A percentile compares a stretch with the other conserved stretches of the same genome.
phyloP scores from a whole-genome alignment of 2,888 invertebrate genomes.

The Dorcus hopei region DNA sequence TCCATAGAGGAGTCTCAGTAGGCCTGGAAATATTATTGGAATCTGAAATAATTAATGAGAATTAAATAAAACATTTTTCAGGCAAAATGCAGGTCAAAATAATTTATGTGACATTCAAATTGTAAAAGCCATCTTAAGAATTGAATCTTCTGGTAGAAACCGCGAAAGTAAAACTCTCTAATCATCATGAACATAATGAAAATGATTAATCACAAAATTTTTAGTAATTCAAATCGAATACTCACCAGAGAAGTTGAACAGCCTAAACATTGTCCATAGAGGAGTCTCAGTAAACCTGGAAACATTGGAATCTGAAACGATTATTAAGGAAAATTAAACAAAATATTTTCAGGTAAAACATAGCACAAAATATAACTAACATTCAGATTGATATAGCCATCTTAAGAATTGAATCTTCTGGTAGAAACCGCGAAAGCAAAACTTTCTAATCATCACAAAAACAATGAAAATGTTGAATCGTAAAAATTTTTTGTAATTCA shows the following conservation, averaged over 20 bases:
- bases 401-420: slow-evolving; percentile 50
- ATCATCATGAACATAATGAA: slow-evolving; percentile 46
- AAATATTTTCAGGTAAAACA: background rate
- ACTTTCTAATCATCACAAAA: slow-evolving; percentile 52
- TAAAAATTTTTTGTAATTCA: too few relatives aligned
- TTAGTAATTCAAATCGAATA: background rate
- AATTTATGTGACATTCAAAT: slow-evolving; percentile 1
- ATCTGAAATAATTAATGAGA: background rate
- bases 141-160: slow-evolving; percentile 59
- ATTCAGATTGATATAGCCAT: slow-evolving; percentile 27
- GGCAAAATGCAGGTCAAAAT: background rate
- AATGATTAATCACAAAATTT: background rate
- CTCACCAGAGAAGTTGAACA: background rate
- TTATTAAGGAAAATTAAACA: background rate
- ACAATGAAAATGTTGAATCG: background rate
- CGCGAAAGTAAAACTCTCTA: slow-evolving; percentile 60
- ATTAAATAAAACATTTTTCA: background rate
- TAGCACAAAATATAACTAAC: background rate
- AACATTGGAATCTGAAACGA: background rate
- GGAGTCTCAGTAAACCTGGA: too few relatives aligned
- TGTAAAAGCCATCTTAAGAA: slow-evolving; percentile 45
- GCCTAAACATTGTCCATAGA: background rate
- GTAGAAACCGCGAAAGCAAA: slow-evolving; percentile 68
- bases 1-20: background rate
- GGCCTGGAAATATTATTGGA: background rate